phyloP scores from a whole-genome alignment of 2,797 vertebrate species.

The Petrocephalus sullivani region DNA sequence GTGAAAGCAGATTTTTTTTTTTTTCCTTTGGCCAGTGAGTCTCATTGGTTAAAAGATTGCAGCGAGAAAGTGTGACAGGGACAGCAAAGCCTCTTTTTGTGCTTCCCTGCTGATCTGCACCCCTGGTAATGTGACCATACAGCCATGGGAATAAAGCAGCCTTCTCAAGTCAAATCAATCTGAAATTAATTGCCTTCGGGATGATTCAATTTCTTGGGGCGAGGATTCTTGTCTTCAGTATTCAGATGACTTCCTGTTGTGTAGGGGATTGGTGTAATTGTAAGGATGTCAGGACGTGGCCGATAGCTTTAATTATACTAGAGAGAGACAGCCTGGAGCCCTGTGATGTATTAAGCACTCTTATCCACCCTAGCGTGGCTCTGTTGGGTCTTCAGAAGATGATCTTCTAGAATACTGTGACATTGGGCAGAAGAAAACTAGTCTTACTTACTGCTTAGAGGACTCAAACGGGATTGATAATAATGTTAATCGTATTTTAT shows the following conservation, averaged over 20 bases:
- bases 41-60: not conserved
- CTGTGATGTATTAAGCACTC: conserved; percentile 1
- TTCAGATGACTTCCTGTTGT: not conserved
- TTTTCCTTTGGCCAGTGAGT: not conserved
- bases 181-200: conserved; percentile 5
- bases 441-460: not conserved
- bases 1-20: not conserved
- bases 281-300: not conserved
- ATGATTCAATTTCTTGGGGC: not conserved
- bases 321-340: not conserved
- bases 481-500: not conserved
- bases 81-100: not conserved
- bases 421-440: not conserved
- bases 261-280: not conserved
- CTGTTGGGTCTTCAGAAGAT: not conserved
- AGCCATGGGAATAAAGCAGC: not conserved
- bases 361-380: not conserved
- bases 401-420: not conserved
- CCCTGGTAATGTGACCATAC: not conserved
- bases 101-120: not conserved
- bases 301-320: conserved; percentile 6
- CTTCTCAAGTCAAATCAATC: not conserved
- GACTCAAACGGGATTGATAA: not conserved
- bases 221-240: not conserved
- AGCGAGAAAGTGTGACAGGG: not conserved